Evolutionary conservation across 2,113 vertebrate species (phyloP), one percentile per base, ranked within the genome.

Genomic region (Rhinoderma darwinii): DNA sequence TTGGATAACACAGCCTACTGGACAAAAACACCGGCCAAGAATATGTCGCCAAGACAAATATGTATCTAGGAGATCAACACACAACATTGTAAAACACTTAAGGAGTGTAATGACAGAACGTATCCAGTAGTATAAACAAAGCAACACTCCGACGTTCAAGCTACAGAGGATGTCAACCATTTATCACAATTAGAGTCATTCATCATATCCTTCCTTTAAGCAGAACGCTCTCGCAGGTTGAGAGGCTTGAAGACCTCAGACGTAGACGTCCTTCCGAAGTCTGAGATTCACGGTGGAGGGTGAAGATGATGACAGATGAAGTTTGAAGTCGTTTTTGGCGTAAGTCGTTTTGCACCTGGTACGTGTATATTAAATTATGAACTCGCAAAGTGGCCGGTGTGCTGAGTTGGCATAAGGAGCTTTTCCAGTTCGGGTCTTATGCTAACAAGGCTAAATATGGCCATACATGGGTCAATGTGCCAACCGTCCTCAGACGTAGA

Each of bases 51-150:
- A 78, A 86, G 75, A 86, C 61, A 35, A 86, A 86, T 86, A 30
- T 61, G 56, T 44, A 66, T 79, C 41, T 66, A 41, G 37, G 59
- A 68, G 44, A 68, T 37, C 61, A 44, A 86, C 74, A 79, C 30
- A 32, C 54, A 66, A 63, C 74, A 78, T 78, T 78, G 59, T 66
- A 68, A 86, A 86, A 68, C 84, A 78, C 75, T 86, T 66, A 86
- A 61, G n/a, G 43, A 66, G 43, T 22, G 56, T 78, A 79, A 78
- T 8, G 84, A 79, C 84, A 86, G 74, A 66, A 79, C 37, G 25
- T 77, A 44, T 44, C 37, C 43, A 77, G 74, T n/a, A 85, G 30
- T 10, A 43, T 43, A 74, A 84, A 75, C 83, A 84, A 84, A 75
- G 18, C n/a, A 75, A 75, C 35, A 56, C 30, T 30, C n/a, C 61